These are phyloP conservation scores for Gisinianus flammeolus DNA, from an alignment of 2,888 invertebrate genomes.

Conservation along the genomic window DNA sequence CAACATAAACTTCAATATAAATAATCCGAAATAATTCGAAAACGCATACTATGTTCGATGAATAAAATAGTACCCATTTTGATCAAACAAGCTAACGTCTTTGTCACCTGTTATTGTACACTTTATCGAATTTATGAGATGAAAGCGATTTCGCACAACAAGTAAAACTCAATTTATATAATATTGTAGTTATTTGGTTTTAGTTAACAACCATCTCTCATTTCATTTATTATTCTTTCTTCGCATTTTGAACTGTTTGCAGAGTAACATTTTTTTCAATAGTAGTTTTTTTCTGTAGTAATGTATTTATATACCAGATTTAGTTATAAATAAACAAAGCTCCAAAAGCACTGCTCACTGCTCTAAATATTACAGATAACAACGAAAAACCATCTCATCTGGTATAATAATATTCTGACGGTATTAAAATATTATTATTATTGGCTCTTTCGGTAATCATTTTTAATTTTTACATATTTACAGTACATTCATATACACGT, in stretches of 20 bases:
- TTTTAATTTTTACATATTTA: too few species aligned
- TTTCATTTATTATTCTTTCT: constrained; percentile 3
- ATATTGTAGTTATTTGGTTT: too few species aligned
- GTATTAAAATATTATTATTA: not conserved
- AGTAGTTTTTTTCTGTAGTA: not conserved
- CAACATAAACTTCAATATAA: too few species aligned
- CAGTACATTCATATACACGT: not conserved
- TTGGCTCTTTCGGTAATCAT: not conserved
- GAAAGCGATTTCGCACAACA: too few species aligned
- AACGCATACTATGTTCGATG: too few species aligned
- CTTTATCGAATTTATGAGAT: too few species aligned
- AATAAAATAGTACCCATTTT: too few species aligned
- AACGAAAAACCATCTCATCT: not conserved
- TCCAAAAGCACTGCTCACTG: constrained; percentile 28
- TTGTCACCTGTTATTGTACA: too few species aligned
- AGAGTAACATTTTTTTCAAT: constrained; percentile 7
- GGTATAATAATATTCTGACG: not conserved
- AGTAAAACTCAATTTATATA: too few species aligned
- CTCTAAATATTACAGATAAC: not conserved
- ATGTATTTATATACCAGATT: not conserved
- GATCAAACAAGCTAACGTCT: too few species aligned
- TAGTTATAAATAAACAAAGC: constrained; percentile 10
- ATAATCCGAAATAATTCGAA: too few species aligned
- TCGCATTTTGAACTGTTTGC: constrained; percentile 3
- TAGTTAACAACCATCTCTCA: constrained; percentile 18